phyloP scores from a whole-genome alignment of 2,113 vertebrate genomes.

The Cavia aperea region DNA sequence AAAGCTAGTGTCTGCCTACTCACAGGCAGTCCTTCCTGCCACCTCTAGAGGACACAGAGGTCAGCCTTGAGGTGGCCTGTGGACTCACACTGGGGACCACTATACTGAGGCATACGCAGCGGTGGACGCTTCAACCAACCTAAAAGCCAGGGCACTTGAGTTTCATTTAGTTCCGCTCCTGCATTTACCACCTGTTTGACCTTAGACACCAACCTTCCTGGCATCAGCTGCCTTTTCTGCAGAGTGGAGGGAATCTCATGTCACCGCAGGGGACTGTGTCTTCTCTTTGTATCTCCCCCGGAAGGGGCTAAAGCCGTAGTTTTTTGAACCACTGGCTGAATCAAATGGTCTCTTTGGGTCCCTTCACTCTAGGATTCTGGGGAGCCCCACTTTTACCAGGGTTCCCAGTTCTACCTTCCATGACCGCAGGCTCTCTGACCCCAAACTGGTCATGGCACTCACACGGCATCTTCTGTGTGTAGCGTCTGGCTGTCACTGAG shows the following conservation, averaged over 20 bases:
- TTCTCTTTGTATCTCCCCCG: background rate
- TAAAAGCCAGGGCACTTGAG: background rate
- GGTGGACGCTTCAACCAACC: background rate
- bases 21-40: background rate
- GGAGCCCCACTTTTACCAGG: background rate
- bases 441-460: background rate
- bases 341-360: background rate
- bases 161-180: background rate
- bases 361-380: background rate
- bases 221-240: background rate
- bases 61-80: background rate
- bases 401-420: background rate
- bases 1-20: background rate
- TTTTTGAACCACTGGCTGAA: background rate
- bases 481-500: background rate
- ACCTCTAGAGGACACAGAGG: background rate
- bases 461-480: background rate
- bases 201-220: background rate
- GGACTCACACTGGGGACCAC: background rate
- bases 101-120: rapidly evolving
- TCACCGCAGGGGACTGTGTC: background rate
- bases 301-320: background rate
- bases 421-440: background rate
- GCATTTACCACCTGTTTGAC: background rate
- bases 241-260: background rate